Percentiles rank a stretch among this genome's conserved stretches.
These are phyloP conservation scores for Blastomussa wellsi DNA, from an alignment of 92 coral and sea anemone species.

Conservation along the genomic window DNA sequence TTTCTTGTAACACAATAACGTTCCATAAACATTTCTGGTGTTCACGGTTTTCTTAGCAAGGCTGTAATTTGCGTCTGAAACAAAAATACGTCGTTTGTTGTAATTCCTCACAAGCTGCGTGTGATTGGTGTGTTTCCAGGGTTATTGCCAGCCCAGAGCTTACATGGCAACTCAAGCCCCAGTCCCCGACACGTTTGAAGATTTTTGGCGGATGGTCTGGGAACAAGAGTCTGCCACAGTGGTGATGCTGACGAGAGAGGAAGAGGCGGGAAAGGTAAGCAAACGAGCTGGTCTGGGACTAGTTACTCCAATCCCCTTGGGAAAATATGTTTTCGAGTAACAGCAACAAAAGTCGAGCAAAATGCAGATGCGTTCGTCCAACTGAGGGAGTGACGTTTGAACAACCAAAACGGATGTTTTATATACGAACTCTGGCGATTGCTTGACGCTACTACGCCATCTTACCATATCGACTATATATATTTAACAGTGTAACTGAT, in stretches of 20 bases:
- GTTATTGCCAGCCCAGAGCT: slow-evolving; percentile 85
- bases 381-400: not conserved
- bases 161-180: slow-evolving; percentile 98
- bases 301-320: not conserved
- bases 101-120: not conserved
- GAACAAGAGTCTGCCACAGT: slow-evolving; percentile 88
- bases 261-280: slow-evolving; percentile 89
- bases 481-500: not conserved
- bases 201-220: slow-evolving; percentile 98
- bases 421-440: no score
- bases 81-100: not conserved
- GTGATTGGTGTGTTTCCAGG: slow-evolving; percentile 46
- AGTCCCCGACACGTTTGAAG: slow-evolving; percentile 85
- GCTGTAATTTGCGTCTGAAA: not conserved
- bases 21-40: no score
- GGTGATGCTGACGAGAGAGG: slow-evolving; percentile 86
- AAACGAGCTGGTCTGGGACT: not conserved
- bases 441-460: no score
- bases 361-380: not conserved
- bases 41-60: no score
- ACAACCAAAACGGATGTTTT: no score
- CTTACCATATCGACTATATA: not conserved
- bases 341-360: not conserved
- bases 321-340: not conserved
- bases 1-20: no score